Percentiles rank a stretch among this genome's conserved stretches.
Evolutionary conservation across 2,797 vertebrate genomes (phyloP).

Genomic region (Natrix natrix): DNA sequence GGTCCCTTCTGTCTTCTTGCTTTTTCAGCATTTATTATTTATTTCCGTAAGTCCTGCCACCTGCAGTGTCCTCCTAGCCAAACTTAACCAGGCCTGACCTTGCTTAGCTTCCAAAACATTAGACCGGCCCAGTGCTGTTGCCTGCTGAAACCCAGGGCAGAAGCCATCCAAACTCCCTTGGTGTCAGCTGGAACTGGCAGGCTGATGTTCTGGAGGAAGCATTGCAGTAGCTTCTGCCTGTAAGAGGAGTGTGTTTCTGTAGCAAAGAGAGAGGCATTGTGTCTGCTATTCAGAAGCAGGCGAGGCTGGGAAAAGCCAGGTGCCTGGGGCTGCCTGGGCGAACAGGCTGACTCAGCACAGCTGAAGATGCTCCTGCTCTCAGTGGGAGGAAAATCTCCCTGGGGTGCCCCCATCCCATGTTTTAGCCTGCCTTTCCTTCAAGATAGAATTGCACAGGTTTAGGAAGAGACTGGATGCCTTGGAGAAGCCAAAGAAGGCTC

Average conservation of each 20-base stretch:
- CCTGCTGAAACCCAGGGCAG: not conserved
- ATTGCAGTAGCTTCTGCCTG: not conserved
- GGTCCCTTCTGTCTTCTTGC: not conserved
- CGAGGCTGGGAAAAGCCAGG: not conserved
- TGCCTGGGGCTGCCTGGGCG: not conserved
- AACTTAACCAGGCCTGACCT: not conserved
- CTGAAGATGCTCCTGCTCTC: not conserved
- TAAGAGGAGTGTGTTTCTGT: not conserved
- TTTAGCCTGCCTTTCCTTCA: not conserved
- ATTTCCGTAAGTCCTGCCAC: not conserved
- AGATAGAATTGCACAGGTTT: not conserved
- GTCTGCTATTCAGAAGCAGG: not conserved
- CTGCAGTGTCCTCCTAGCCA: not conserved
- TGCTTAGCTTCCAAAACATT: not conserved
- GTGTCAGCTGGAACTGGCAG: not conserved
- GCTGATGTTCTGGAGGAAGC: not conserved
- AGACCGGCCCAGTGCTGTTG: not conserved
- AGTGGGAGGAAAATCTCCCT: not conserved
- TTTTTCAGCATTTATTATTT: not conserved
- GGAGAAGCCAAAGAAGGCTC: not conserved
- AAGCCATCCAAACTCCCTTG: not conserved
- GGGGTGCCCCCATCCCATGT: not conserved
- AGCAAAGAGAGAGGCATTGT: not conserved
- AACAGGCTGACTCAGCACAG: not conserved
- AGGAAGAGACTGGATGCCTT: not conserved